Evolutionary conservation across 2,113 vertebrate genomes (phyloP).

Genomic region (Microtus richardsoni): DNA sequence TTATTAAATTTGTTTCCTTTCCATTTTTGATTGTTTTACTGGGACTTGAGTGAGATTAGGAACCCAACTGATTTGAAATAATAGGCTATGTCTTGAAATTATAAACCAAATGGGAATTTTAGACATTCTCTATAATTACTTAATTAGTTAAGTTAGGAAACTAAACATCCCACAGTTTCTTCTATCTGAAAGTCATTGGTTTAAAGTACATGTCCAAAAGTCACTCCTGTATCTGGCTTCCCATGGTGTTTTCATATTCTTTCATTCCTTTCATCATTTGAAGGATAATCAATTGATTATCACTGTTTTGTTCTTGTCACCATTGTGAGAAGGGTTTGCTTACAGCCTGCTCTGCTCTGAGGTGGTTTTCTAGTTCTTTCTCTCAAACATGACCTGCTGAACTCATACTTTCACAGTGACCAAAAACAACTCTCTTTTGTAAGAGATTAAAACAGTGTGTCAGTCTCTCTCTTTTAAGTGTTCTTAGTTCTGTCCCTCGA

Average conservation of each 20-base stretch:
- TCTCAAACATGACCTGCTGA: background rate
- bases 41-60: background rate
- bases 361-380: background rate
- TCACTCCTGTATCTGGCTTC: background rate
- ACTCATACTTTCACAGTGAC: background rate
- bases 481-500: background rate
- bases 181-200: background rate
- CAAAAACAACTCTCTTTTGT: background rate
- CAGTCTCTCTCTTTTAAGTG: background rate
- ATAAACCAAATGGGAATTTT: background rate
- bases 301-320: background rate
- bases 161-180: background rate
- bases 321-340: background rate
- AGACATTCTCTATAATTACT: background rate
- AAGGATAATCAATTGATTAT: background rate
- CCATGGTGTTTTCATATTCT: background rate
- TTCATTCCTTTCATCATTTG: background rate
- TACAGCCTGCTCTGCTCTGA: background rate
- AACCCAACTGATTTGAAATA: background rate
- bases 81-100: background rate
- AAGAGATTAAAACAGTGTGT: background rate
- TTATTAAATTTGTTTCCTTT: background rate
- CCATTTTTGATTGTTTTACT: background rate
- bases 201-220: background rate
- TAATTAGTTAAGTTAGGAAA: background rate